phyloP scores from a whole-genome alignment of 2,888 invertebrate genomes.

The Oscheius sp. region DNA sequence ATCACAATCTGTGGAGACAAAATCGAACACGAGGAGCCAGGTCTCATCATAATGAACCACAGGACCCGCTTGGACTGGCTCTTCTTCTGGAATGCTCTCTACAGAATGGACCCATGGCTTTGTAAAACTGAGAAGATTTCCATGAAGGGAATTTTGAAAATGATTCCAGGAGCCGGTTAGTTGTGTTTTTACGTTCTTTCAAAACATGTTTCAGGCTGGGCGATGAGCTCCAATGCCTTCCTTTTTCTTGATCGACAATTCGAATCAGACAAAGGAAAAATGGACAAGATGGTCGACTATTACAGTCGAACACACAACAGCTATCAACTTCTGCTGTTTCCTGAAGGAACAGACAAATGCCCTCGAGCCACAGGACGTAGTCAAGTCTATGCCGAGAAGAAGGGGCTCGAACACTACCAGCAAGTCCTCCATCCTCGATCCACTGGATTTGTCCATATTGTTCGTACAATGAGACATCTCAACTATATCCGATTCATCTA shows the following conservation, averaged over 20 bases:
- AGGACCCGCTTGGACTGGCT: conserved; percentile 86
- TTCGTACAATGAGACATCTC: conserved; percentile 76
- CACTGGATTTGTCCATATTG: conserved; percentile 80
- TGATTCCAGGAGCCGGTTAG: conserved; percentile 61
- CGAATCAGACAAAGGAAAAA: conserved; percentile 82
- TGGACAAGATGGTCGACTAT: conserved; percentile 82
- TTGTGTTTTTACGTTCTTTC: neutral
- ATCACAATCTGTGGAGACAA: conserved; percentile 64
- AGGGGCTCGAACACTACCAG: conserved; percentile 79
- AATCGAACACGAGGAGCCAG: conserved; percentile 79
- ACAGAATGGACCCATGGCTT: conserved; percentile 79
- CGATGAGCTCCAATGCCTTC: conserved; percentile 88
- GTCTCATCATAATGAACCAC: conserved; percentile 88
- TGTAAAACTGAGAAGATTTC: conserved; percentile 81
- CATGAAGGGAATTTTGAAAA: conserved; percentile 78
- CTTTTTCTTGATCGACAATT: conserved; percentile 87
- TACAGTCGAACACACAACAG: conserved; percentile 80
- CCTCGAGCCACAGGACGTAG: conserved; percentile 81
- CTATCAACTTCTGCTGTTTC: conserved; percentile 82
- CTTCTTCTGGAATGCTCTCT: conserved; percentile 87
- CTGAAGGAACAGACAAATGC: conserved; percentile 89
- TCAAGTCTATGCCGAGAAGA: conserved; percentile 80
- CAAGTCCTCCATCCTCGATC: conserved; percentile 87
- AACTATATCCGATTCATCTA: conserved; percentile 83
- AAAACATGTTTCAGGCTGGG: conserved; percentile 76